These are phyloP conservation scores for Erebia ligea DNA, from an alignment of 2,888 invertebrate genomes.

Conservation along the genomic window DNA sequence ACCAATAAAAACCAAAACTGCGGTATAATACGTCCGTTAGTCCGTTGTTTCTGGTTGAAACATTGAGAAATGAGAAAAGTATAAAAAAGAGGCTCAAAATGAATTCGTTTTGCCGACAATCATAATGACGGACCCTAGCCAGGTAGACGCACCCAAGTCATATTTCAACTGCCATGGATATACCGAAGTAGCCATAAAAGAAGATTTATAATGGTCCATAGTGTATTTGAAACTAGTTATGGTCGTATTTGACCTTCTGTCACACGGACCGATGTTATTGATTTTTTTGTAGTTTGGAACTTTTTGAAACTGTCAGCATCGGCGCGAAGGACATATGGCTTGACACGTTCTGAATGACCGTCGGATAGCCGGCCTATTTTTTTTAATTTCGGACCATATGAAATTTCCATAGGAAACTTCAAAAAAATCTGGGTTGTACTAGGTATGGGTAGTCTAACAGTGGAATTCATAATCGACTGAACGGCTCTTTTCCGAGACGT, in stretches of 20 bases:
- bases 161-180: constrained; percentile 79
- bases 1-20: constrained; percentile 46
- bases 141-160: constrained; percentile 79
- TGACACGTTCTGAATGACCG: constrained; percentile 70
- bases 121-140: constrained; percentile 80
- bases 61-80: constrained; percentile 59
- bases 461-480: no score
- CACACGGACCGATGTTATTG: constrained; percentile 71
- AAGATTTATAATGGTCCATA: constrained; percentile 74
- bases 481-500: no score
- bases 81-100: constrained; percentile 66
- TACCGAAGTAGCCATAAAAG: constrained; percentile 74
- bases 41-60: constrained; percentile 62
- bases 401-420: background rate
- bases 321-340: constrained; percentile 66
- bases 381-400: constrained; percentile 2
- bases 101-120: constrained; percentile 78
- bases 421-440: background rate
- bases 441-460: no score
- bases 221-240: constrained; percentile 77
- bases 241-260: constrained; percentile 70
- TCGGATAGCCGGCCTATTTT: constrained; percentile 62
- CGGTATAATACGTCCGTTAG: constrained; percentile 57
- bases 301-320: constrained; percentile 53
- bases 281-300: constrained; percentile 63